Evolutionary conservation across 1,140 invertebrate genomes (phyloP), one percentile per base, ranked within the genome.

Genomic region (Neodiprion virginianus): DNA sequence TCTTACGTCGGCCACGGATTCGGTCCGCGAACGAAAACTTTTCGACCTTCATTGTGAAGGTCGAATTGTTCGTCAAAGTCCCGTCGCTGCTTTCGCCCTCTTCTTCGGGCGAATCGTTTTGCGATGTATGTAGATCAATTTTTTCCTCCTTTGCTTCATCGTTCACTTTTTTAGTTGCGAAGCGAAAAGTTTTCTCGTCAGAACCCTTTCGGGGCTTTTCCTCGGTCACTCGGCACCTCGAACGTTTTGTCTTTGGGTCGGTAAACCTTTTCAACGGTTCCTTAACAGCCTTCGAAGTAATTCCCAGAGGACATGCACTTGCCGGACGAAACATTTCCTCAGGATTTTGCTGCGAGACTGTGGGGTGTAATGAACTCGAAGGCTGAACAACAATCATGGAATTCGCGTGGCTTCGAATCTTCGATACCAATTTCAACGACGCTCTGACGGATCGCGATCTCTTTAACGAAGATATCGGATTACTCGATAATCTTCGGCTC

Each of bases 361-460:
- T 5, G 79, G 80, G 75, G 14, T 78, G 80, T 40, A 74, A 49
- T 0, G 77, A 71, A 7, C 72, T 86, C 79, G 80, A 74, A 14
- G 79, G 81, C 3, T 76, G 4, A 12, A 84, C 82, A 70, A 77
- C 81, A 12, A 80, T 81, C 7, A 73, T 17, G 71, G 74, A 49
- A 66, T 76, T 85, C 28, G 82, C 80, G 69, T 84, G 85, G 48
- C 73, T 82, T 0, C 84, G 81, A 10, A 88, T 84, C 67, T 87
- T 87, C 7, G 87, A 83, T 76, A 95, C 91, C 75, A 93, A 84
- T 77, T 92, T 91, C 67, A 94, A 85, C 50, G 94, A 95, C 53
- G 92, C 92, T 73, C 94, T 90, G 78, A 95, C 92, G 50, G 93
- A 94, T 78, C 92, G 90, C 75, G 93, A 92, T 77, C 93, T 90